Conservation (phyloP, 1,140 invertebrate species). For the Onthophagus taurus region DNA sequence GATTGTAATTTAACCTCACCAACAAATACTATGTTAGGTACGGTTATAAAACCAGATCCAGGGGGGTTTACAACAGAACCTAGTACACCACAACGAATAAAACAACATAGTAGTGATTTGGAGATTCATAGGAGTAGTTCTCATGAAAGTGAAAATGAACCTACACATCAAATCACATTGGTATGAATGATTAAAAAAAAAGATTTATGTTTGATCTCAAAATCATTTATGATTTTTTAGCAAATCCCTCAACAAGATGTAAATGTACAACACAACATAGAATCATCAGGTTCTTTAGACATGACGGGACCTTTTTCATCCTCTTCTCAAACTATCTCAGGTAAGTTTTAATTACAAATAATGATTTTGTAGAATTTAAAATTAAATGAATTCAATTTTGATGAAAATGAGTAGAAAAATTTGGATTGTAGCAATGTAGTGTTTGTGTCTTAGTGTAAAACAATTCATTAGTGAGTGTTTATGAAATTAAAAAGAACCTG, state of each 20-base stretch:
- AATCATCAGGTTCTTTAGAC: conserved; percentile 20
- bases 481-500: conserved; percentile 31
- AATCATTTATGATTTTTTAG: conserved; percentile 20
- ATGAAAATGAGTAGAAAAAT: not conserved
- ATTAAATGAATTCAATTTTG: no score
- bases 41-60: conserved; percentile 45
- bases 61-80: conserved; percentile 19
- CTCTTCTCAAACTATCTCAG: conserved; percentile 21
- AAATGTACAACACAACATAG: conserved; percentile 23
- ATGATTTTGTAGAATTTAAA: not conserved
- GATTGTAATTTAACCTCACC: conserved; percentile 38
- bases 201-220: not conserved
- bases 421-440: conserved; percentile 6
- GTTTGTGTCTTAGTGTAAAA: conserved; percentile 8
- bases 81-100: conserved; percentile 19
- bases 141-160: conserved; percentile 30
- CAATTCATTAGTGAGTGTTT: no score
- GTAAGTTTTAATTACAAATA: conserved; percentile 18
- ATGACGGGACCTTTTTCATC: conserved; percentile 23
- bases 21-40: conserved; percentile 33
- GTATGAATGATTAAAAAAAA: conserved; percentile 17
- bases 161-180: conserved; percentile 31
- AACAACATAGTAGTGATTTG: conserved; percentile 30
- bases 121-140: conserved; percentile 29
- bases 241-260: conserved; percentile 33